Base-by-base conservation (phyloP, 2,113 vertebrate species). In the Podarcis raffonei region DNA sequence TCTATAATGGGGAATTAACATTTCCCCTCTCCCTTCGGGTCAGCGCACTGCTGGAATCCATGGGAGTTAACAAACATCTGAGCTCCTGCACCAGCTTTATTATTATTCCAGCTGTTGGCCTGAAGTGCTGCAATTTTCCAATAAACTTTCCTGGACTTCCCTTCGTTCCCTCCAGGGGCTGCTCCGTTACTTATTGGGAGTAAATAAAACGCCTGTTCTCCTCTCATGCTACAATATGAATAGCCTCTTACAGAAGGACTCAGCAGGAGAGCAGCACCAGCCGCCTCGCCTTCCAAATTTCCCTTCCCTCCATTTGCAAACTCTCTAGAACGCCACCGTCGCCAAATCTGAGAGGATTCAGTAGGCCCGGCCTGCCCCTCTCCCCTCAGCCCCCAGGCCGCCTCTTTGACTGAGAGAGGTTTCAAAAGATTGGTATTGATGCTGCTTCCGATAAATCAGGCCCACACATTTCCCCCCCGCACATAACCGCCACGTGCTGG, bases 31-130 rank as follows among this genome's bases (percentile, higher is more conserved):
- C 62, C 53, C 83, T 88, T 83, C 81, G 76, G 72, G 74, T 88
- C 74, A 84, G 15, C 18, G 87, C 39, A 57, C 81, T 83, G 72
- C 62, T 88, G 87, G 87, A 83, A 88, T 77, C 87, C 65, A 42
- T 66, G 81, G 25, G 72, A 86, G 62, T 86, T 79, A 77, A 87
- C 66, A 71, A 88, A 78, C 87, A 68, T 88, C 57, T 66, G 59
- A 83, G 62, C 59, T 35, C 81, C 81, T 88, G 81, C 62, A 32
- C 74, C 59, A 9, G 7, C 13, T 69, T 83, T 84, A 83, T 88
- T 77, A 83, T 88, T 84, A 57, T 84, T 84, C 59, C 87, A 88
- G 87, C 87, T 88, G 87, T 53, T 77, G 87, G 87, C 81, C 25
- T 37, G 39, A 68, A 83, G 62, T 76, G n/a, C 72, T 35, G 13